Evolutionary conservation across 2,888 invertebrate species (phyloP).

Genomic region (Tetragnatha montana): DNA sequence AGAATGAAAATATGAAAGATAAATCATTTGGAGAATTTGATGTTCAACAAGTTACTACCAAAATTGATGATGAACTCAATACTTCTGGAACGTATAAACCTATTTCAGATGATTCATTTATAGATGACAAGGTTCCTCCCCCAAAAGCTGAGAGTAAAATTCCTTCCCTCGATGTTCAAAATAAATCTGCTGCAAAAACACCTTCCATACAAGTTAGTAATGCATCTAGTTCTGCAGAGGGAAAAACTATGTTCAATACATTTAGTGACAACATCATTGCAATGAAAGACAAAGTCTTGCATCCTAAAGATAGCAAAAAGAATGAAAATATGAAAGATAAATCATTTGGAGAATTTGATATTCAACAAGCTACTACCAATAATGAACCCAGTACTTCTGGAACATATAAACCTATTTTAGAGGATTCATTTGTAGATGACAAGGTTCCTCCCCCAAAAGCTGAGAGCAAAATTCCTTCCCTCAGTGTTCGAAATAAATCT

Average conservation of each 20-base stretch:
- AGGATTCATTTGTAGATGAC: constrained; percentile 12
- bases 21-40: constrained; percentile 44
- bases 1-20: not conserved
- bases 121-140: not conserved
- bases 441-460: not conserved
- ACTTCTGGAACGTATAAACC: constrained; percentile 42
- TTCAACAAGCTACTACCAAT: constrained; percentile 33
- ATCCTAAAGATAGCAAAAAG: constrained; percentile 47
- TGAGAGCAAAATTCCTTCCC: not conserved
- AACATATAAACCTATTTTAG: constrained; percentile 43
- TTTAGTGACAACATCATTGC: constrained; percentile 54
- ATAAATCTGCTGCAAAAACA: constrained; percentile 7
- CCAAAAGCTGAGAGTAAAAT: not conserved
- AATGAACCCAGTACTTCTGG: constrained; percentile 10
- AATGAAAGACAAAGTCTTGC: constrained; percentile 52
- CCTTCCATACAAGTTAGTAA: constrained; percentile 35
- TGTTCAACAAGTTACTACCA: constrained; percentile 32
- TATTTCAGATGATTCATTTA: constrained; percentile 26
- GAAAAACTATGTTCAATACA: constrained; percentile 39
- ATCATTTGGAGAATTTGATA: constrained; percentile 41
- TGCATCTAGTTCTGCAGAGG: constrained; percentile 6
- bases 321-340: not conserved
- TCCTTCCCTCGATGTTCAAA: constrained; percentile 11
- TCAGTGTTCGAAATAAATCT: not conserved
- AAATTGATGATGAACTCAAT: constrained; percentile 9